These are phyloP conservation scores for Cephalopachus bancanus DNA, from an alignment of 2,797 vertebrate species.

Conservation along the genomic window DNA sequence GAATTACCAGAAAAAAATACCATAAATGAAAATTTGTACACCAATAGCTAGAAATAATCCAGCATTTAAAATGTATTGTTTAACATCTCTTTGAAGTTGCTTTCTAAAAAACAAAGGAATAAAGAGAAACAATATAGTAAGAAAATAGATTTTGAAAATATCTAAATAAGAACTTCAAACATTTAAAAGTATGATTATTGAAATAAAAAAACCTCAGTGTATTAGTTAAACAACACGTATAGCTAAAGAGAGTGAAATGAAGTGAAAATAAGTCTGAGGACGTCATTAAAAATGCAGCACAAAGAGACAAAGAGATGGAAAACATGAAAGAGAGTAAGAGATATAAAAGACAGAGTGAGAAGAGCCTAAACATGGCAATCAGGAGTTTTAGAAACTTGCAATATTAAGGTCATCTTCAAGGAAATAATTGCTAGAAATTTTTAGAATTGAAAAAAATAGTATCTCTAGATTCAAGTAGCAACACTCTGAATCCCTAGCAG, in stretches of 20 bases:
- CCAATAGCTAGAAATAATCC: neutral
- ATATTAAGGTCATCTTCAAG: neutral
- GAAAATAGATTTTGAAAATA: neutral
- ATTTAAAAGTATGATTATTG: neutral
- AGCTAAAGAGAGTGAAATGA: neutral
- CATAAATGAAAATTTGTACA: neutral
- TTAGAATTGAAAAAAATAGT: neutral
- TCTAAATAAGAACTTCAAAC: neutral
- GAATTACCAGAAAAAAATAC: constrained; percentile 18
- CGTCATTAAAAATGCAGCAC: neutral
- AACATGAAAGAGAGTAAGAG: neutral
- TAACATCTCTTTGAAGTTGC: neutral
- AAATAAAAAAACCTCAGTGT: neutral
- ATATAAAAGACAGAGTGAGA: neutral
- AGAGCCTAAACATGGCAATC: neutral
- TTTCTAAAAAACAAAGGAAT: neutral
- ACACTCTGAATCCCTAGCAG: neutral
- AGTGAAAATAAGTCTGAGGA: neutral
- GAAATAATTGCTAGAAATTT: neutral
- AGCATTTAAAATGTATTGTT: neutral
- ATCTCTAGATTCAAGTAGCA: neutral
- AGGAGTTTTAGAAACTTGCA: neutral
- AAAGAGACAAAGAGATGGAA: constrained; percentile 22
- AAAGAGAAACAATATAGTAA: neutral
- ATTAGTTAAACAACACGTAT: neutral